These are phyloP conservation scores for Rhysida immarginata DNA, from an alignment of 1,140 invertebrate species.

Conservation along the genomic window DNA sequence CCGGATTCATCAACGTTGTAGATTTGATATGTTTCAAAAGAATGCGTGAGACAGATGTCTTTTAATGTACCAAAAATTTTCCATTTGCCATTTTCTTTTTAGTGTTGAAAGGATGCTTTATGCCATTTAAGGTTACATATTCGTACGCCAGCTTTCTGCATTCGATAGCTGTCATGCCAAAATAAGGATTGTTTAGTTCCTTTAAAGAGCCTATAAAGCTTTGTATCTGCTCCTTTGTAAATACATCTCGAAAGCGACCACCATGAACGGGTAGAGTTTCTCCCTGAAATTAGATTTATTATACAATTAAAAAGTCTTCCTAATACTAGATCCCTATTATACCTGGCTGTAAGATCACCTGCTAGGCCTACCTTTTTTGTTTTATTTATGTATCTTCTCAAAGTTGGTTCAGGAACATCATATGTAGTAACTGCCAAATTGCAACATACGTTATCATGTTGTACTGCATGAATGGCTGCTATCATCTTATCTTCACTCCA, in stretches of 20 bases:
- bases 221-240: background rate
- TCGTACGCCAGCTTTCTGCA: background rate
- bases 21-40: conserved; percentile 3
- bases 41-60: background rate
- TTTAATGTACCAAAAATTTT: conserved; percentile 2
- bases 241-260: background rate
- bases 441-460: too few species aligned
- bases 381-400: too few species aligned
- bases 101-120: background rate
- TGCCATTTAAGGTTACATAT: background rate
- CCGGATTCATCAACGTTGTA: conserved; percentile 4
- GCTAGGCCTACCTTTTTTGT: too few species aligned
- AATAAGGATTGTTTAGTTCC: background rate
- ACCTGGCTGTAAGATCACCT: too few species aligned
- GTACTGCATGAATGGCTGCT: too few species aligned
- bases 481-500: too few species aligned
- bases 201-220: background rate
- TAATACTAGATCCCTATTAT: too few species aligned
- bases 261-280: background rate
- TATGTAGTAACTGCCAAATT: too few species aligned
- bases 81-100: background rate
- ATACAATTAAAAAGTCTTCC: too few species aligned
- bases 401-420: too few species aligned
- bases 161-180: background rate
- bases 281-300: too few species aligned